Conservation (phyloP, 2,888 invertebrate species). For the Lochmaea crataegi region DNA sequence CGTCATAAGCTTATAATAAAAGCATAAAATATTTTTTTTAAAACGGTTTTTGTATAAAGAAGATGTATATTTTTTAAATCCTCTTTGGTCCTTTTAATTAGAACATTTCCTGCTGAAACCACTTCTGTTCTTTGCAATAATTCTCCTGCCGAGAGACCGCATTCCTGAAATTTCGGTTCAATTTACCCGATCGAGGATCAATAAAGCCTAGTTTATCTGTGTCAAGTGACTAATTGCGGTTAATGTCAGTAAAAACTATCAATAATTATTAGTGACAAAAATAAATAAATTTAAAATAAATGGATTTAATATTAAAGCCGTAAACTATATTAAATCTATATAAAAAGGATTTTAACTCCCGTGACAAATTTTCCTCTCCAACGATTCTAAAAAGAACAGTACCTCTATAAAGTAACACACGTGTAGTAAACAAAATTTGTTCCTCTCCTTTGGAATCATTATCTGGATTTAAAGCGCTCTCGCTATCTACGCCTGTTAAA, state of each 20-base stretch:
- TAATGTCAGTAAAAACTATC: constrained; percentile 43
- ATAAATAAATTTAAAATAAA: background rate
- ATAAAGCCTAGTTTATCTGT: constrained; percentile 60
- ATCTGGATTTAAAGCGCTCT: constrained; percentile 22
- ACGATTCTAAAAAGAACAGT: constrained; percentile 10
- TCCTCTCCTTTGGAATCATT: constrained; percentile 28
- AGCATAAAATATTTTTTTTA: too few species aligned
- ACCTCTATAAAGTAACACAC: constrained; percentile 18
- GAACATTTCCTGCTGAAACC: background rate
- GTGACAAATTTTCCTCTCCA: constrained; percentile 14
- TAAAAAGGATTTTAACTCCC: background rate
- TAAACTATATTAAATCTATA: background rate
- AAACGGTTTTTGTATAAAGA: too few species aligned
- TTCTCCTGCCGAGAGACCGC: constrained; percentile 50
- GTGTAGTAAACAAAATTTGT: constrained; percentile 29
- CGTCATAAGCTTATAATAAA: too few species aligned
- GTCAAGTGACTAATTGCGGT: constrained; percentile 60
- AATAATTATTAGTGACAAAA: background rate
- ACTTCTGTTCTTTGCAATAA: constrained; percentile 1
- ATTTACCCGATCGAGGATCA: constrained; percentile 57
- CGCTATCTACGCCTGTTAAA: constrained; percentile 29
- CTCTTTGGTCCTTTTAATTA: background rate
- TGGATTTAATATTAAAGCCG: background rate
- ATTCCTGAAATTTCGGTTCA: constrained; percentile 39
- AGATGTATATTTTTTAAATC: too few species aligned